Conservation (phyloP, 2,888 invertebrate species). For the Mylabris sibirica region DNA sequence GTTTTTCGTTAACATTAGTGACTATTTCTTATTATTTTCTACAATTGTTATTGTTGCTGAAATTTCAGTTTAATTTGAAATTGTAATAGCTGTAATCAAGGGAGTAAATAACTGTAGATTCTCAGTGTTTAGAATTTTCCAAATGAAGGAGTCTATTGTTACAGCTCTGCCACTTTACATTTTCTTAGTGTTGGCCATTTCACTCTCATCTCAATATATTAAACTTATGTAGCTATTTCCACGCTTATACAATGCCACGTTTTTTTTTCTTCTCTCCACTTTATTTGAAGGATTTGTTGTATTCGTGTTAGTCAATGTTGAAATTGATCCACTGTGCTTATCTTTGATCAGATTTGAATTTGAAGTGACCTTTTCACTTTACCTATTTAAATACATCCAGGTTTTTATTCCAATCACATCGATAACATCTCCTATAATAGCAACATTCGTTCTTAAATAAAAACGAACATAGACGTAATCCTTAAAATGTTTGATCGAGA, state of each 20-base stretch:
- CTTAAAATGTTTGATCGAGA: conserved; percentile 29
- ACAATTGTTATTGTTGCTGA: not conserved
- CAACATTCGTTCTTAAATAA: conserved; percentile 18
- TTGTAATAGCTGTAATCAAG: conserved; percentile 11
- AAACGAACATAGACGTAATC: conserved; percentile 22
- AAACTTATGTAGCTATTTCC: not conserved
- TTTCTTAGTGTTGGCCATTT: not conserved
- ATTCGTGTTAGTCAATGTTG: not conserved
- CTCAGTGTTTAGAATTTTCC: not conserved
- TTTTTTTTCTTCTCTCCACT: too few species aligned
- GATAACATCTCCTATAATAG: not conserved
- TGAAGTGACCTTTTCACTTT: conserved; percentile 14
- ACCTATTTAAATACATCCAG: conserved; percentile 15
- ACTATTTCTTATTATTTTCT: not conserved
- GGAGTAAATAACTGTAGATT: conserved; percentile 10
- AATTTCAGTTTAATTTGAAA: conserved; percentile 11
- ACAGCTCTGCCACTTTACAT: not conserved
- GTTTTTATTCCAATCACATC: conserved; percentile 15
- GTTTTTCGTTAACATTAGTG: not conserved
- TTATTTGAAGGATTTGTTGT: not conserved
- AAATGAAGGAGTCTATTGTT: conserved; percentile 7
- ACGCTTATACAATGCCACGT: too few species aligned
- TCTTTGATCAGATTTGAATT: conserved; percentile 13
- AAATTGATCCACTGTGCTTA: too few species aligned
- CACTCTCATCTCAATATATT: not conserved